These are phyloP conservation scores for Cotesia glomerata DNA, from an alignment of 1,140 invertebrate genomes.

Conservation along the genomic window DNA sequence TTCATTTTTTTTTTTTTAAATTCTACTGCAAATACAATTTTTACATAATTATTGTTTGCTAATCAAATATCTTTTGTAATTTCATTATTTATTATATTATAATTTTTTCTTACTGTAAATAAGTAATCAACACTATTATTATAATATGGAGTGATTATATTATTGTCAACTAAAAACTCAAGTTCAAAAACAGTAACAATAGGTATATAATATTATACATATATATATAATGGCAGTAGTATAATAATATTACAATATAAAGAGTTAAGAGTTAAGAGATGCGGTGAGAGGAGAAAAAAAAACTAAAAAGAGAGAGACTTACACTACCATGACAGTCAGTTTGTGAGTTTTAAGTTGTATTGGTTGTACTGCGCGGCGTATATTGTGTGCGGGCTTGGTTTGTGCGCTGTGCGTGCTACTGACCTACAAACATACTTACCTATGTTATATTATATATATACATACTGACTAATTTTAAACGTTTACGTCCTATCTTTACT, in stretches of 20 bases:
- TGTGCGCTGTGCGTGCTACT: conserved; percentile 55
- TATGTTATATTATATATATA: conserved; percentile 51
- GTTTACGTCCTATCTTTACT: neutral
- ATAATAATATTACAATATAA: no score
- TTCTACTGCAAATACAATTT: conserved; percentile 15
- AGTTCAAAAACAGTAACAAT: no score
- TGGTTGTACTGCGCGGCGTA: neutral
- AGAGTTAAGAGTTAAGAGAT: neutral
- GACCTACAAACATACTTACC: conserved; percentile 61
- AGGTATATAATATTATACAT: no score
- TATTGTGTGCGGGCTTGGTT: conserved; percentile 32
- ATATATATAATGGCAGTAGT: no score
- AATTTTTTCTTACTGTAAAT: no score
- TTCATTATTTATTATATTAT: no score
- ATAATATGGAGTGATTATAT: no score
- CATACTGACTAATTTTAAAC: conserved; percentile 38
- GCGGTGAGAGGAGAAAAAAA: neutral
- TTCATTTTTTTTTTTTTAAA: conserved; percentile 49
- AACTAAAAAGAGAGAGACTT: no score
- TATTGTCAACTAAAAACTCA: no score
- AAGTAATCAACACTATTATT: no score
- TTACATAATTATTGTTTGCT: neutral
- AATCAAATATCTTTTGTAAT: neutral
- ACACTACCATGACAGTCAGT: no score
- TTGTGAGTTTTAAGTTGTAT: no score